These are phyloP conservation scores for Melipona beecheii DNA, from an alignment of 2,888 invertebrate species.

Conservation along the genomic window DNA sequence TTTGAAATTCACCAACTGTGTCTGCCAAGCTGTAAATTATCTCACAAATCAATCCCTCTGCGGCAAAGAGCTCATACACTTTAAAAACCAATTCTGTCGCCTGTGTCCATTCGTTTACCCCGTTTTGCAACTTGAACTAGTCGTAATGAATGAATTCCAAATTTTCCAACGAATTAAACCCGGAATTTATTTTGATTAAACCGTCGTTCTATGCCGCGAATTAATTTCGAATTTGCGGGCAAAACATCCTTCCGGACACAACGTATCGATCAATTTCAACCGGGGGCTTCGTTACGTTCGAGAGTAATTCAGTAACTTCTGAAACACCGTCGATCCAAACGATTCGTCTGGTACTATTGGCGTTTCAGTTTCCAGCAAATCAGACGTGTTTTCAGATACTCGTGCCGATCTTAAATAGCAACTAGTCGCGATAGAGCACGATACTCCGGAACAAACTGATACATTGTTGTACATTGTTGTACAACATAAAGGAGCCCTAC, in stretches of 20 bases:
- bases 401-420: background rate
- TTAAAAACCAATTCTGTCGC: too few species aligned
- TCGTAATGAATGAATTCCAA: background rate
- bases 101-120: background rate
- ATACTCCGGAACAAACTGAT: background rate
- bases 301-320: background rate
- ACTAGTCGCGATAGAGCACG: background rate
- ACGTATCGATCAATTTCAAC: background rate
- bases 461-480: fast-evolving
- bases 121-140: background rate
- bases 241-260: background rate
- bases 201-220: background rate
- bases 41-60: background rate
- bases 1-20: too few species aligned
- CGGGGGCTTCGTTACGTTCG: background rate
- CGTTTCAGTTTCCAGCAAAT: background rate
- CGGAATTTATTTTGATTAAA: background rate
- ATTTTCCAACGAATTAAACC: background rate
- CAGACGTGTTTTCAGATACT: background rate
- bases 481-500: background rate
- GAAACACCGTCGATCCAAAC: background rate
- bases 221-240: background rate
- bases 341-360: background rate
- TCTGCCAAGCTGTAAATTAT: background rate
- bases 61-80: background rate